phyloP scores from a whole-genome alignment of 2,113 vertebrate species.

The Pithys albifrons region DNA sequence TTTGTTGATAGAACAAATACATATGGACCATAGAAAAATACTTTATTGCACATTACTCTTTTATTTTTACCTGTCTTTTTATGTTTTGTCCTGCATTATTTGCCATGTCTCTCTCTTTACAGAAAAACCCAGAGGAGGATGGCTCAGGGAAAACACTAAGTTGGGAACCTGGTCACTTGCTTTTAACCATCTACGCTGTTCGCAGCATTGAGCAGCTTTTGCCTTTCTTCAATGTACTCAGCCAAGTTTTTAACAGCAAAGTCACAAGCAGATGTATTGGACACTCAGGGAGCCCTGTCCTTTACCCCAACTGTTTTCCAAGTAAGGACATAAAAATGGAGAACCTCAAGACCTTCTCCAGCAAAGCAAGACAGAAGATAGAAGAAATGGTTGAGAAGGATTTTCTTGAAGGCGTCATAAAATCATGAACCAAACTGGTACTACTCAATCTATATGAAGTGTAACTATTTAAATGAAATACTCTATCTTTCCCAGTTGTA shows the following conservation, averaged over 20 bases:
- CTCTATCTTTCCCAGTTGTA: slow-evolving; percentile 68
- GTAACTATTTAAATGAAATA: slow-evolving; percentile 67
- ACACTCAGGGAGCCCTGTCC: slow-evolving; percentile 79
- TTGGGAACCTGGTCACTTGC: slow-evolving; percentile 93
- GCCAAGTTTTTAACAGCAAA: slow-evolving; percentile 97
- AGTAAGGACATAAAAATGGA: slow-evolving; percentile 91
- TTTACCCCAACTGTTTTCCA: slow-evolving; percentile 78
- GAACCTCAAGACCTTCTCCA: slow-evolving; percentile 93
- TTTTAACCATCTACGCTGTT: slow-evolving; percentile 89
- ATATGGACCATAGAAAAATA: neutral
- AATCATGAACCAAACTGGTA: slow-evolving; percentile 81
- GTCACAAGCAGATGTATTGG: slow-evolving; percentile 86
- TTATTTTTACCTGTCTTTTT: neutral
- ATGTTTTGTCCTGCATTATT: neutral
- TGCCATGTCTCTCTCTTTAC: slow-evolving; percentile 17
- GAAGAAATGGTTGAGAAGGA: slow-evolving; percentile 99
- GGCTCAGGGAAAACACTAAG: slow-evolving; percentile 83
- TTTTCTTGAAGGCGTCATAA: slow-evolving; percentile 95
- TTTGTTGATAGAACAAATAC: neutral
- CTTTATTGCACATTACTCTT: neutral
- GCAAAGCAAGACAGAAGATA: slow-evolving; percentile 92
- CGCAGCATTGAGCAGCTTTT: slow-evolving; percentile 97
- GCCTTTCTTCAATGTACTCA: slow-evolving; percentile 96
- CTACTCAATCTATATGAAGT: slow-evolving; percentile 32
- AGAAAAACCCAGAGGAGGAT: slow-evolving; percentile 98